phyloP scores from a whole-genome alignment of 64 coral and sea anemone species.

The Pocillopora damicornis region DNA sequence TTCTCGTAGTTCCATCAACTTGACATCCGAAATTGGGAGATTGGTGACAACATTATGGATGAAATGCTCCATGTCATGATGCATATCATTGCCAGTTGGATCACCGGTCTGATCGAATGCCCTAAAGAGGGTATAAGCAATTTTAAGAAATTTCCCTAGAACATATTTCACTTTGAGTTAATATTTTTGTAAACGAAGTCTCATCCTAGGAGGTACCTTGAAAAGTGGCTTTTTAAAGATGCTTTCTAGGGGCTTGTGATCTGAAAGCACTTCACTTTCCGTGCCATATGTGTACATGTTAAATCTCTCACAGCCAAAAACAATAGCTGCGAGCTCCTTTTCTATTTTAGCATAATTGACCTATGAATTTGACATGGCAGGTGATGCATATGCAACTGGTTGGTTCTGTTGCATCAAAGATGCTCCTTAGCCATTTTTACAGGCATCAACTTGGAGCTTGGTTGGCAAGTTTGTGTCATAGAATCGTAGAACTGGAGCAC shows the following conservation, averaged over 20 bases:
- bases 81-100: too few species aligned
- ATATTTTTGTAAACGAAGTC: conserved; percentile 58
- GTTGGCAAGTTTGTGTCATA: conserved; percentile 47
- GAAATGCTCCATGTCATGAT: too few species aligned
- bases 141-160: too few species aligned
- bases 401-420: conserved; percentile 29
- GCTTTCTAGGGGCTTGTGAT: conserved; percentile 51
- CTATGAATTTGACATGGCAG: conserved; percentile 42
- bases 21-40: conserved; percentile 30
- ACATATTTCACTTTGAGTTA: conserved; percentile 2
- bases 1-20: conserved; percentile 20
- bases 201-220: conserved; percentile 54
- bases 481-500: conserved; percentile 43
- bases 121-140: too few species aligned
- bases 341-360: conserved; percentile 2
- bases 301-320: conserved; percentile 54
- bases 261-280: conserved; percentile 31
- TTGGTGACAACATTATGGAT: background rate
- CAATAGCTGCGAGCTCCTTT: conserved; percentile 40
- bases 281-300: conserved; percentile 49
- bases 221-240: conserved; percentile 49
- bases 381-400: conserved; percentile 39
- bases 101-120: too few species aligned
- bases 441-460: too few species aligned
- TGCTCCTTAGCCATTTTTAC: too few species aligned